Conservation (phyloP, 2,113 vertebrate genomes). For the Chlorodrepanis virens region DNA sequence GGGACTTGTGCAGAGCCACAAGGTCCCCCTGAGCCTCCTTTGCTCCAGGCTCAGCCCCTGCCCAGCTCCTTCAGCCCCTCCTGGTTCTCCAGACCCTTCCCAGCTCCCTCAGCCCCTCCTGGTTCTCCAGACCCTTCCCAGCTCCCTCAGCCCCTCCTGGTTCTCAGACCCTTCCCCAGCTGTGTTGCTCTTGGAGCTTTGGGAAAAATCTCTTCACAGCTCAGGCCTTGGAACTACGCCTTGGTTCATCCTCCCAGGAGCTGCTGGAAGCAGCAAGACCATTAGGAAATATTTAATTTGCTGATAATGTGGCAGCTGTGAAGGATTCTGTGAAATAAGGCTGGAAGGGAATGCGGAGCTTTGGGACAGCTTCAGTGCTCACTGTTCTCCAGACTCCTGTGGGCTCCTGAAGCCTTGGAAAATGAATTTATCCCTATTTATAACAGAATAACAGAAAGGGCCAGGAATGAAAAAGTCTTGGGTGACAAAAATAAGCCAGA, state of each 20-base stretch:
- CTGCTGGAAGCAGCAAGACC: rapidly evolving
- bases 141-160: neutral
- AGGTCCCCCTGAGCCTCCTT: neutral
- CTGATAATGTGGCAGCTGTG: rapidly evolving
- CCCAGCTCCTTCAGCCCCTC: neutral
- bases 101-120: neutral
- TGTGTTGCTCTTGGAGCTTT: neutral
- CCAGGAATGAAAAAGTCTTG: rapidly evolving
- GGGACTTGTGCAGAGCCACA: neutral
- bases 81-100: neutral
- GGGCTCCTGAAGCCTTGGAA: neutral
- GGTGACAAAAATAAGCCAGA: neutral
- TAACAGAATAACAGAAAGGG: rapidly evolving
- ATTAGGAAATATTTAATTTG: rapidly evolving
- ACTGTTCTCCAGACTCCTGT: neutral
- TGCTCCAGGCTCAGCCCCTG: neutral
- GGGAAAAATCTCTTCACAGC: neutral
- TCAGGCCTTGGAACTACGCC: rapidly evolving
- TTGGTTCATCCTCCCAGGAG: rapidly evolving
- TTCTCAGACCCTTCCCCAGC: rapidly evolving
- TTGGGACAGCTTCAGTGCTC: neutral
- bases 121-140: neutral
- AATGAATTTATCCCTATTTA: neutral
- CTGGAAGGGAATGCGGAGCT: rapidly evolving
- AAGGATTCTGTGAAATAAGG: neutral